Base-by-base conservation (phyloP, 2,888 invertebrate genomes). In the Odontothrips loti region DNA sequence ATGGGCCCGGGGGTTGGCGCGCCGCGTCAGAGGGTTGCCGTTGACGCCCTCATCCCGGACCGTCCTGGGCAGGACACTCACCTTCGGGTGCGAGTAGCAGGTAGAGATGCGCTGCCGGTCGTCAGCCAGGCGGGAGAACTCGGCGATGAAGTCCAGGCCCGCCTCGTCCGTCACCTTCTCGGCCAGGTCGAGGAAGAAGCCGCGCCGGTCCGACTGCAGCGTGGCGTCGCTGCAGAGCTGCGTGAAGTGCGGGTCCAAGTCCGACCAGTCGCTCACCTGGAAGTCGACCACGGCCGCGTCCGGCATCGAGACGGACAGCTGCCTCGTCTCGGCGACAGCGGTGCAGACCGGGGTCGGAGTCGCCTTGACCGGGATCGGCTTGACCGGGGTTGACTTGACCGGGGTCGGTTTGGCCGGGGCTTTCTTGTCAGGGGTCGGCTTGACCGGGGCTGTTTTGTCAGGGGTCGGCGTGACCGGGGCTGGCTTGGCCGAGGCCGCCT, bases 151-250 rank as follows among this genome's bases (percentile, higher is more conserved):
- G 58, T 89, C 87, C 47, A 89, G 85, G 15, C 90, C 90, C 0
- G 89, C 91, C 43, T 88, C 84, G 12, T 89, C 86, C 0, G 88
- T 88, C 29, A 94, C 90, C 84, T 91, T 89, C 80, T 92, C 90
- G 34, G 90, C 91, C 83, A 94, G 90, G 78, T 90, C 90, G 83
- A 90, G 89, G 86, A 95, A 95, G 87, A 95, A 95, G 0, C 95
- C 95, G 84, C 92, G 91, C 82, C 90, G 89, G 84, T 92, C 91
- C 0, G 94, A 92, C 86, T 93, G 94, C 0, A 95, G 89, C 0
- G 95, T 95, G 82, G 92, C 91, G 84, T 91, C 90, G 85, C 93
- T 94, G 87, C 95, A 95, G 58, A 91, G 89, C 29, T 89, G 88
- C 58, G 92, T 91, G 85, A 92, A 94, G 80, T 82, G 23, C 23